A percentile compares a stretch with the other conserved stretches of the same genome.
Evolutionary conservation across 2,113 vertebrate species (phyloP).

Genomic region (Laterallus jamaicensis): DNA sequence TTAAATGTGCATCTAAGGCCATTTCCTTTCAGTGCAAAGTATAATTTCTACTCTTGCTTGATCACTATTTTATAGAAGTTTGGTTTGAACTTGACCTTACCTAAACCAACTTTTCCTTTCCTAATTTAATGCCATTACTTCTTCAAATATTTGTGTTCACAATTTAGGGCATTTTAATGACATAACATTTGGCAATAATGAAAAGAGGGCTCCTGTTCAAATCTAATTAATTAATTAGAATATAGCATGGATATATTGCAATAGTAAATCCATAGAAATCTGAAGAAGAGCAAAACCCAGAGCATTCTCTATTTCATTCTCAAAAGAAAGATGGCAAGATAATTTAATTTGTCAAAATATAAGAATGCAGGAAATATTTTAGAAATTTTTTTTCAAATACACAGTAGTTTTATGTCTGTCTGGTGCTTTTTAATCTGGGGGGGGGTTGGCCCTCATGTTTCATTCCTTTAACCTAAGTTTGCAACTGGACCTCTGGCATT

Average conservation of each 20-base stretch:
- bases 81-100: background rate
- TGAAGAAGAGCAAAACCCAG: background rate
- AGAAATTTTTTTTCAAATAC: background rate
- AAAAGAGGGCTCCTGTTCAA: background rate
- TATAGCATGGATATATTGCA: background rate
- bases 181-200: background rate
- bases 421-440: background rate
- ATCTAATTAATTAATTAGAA: background rate
- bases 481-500: background rate
- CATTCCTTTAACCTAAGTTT: background rate
- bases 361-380: background rate
- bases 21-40: background rate
- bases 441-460: background rate
- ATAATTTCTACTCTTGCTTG: background rate
- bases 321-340: background rate
- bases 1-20: background rate
- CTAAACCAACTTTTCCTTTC: background rate
- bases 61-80: background rate
- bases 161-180: background rate
- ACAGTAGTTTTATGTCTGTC: background rate
- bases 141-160: background rate
- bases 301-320: background rate
- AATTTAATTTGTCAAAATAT: background rate
- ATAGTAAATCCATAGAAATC: background rate
- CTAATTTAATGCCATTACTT: background rate